phyloP scores from a whole-genome alignment of 1,140 invertebrate species.

The Drosophila paulistorum region DNA sequence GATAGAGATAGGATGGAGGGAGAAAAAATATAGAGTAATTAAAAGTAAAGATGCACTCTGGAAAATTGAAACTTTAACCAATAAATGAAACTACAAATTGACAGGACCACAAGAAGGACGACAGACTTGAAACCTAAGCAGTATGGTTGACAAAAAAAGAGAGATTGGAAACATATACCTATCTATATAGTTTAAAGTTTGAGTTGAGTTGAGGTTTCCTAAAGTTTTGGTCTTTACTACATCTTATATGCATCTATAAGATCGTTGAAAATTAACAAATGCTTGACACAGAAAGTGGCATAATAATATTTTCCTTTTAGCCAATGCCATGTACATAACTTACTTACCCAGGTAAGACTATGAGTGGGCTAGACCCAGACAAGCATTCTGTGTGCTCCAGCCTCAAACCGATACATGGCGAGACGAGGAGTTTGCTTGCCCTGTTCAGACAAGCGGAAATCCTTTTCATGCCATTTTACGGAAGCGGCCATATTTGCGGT shows the following conservation, averaged over 20 bases:
- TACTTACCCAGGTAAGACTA: background rate
- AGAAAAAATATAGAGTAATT: background rate
- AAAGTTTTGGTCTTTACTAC: too few species aligned
- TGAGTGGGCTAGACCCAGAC: constrained; percentile 3
- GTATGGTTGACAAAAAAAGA: too few species aligned
- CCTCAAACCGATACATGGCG: background rate
- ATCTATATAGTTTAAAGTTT: too few species aligned
- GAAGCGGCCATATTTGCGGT: constrained; percentile 72
- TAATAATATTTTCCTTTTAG: too few species aligned
- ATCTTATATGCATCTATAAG: too few species aligned
- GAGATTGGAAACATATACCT: too few species aligned
- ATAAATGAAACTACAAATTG: background rate
- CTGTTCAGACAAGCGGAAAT: constrained; percentile 63
- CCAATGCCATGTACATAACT: too few species aligned
- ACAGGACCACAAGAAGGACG: background rate
- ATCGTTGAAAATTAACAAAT: too few species aligned
- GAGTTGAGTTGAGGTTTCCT: too few species aligned
- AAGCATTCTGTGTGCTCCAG: background rate
- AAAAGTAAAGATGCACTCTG: background rate
- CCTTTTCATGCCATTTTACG: constrained; percentile 63
- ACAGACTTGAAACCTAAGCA: too few species aligned
- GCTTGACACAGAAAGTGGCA: too few species aligned
- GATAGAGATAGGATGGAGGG: background rate
- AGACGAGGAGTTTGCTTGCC: background rate
- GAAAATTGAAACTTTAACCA: background rate